Percentiles rank a stretch among this genome's conserved stretches.
Conservation (phyloP, 1,140 invertebrate species). For the Scaptomyza pallida region DNA sequence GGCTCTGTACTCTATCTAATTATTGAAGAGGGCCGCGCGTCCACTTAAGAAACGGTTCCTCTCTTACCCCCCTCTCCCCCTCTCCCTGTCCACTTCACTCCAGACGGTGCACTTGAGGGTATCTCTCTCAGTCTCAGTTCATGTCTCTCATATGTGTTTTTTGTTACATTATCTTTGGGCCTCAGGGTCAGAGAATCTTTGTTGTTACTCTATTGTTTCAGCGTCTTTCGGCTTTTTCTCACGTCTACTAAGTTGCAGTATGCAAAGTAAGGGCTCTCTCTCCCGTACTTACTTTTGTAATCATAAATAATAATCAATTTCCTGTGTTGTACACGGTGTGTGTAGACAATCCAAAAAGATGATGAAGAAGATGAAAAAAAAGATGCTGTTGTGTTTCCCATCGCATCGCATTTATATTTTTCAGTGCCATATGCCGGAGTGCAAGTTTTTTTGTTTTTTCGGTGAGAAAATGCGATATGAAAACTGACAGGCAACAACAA, state of each 20-base stretch:
- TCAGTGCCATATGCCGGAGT: conserved; percentile 65
- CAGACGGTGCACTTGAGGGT: conserved; percentile 7
- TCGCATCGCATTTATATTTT: conserved; percentile 65
- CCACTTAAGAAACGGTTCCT: conserved; percentile 55
- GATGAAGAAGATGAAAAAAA: conserved; percentile 12
- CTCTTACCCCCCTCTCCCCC: neutral
- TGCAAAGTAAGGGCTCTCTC: conserved; percentile 22
- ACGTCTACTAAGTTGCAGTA: conserved; percentile 35
- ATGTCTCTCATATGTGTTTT: conserved; percentile 18
- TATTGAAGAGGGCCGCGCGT: conserved; percentile 60
- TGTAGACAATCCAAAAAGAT: too few relatives aligned
- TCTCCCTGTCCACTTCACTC: neutral
- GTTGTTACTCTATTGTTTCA: conserved; percentile 23
- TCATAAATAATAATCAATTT: conserved; percentile 83
- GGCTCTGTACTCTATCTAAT: too few relatives aligned
- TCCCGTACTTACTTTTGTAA: conserved; percentile 43
- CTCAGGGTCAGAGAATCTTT: conserved; percentile 21
- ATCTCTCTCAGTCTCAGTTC: neutral
- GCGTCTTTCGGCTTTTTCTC: conserved; percentile 56
- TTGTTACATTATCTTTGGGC: conserved; percentile 18
- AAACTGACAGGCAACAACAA: conserved; percentile 65
- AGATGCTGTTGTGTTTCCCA: conserved; percentile 80
- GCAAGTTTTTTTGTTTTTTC: conserved; percentile 57
- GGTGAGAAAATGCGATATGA: conserved; percentile 68
- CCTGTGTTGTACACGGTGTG: conserved; percentile 42